Conservation (phyloP, 1,140 invertebrate genomes). For the Drosophila bifasciata region DNA sequence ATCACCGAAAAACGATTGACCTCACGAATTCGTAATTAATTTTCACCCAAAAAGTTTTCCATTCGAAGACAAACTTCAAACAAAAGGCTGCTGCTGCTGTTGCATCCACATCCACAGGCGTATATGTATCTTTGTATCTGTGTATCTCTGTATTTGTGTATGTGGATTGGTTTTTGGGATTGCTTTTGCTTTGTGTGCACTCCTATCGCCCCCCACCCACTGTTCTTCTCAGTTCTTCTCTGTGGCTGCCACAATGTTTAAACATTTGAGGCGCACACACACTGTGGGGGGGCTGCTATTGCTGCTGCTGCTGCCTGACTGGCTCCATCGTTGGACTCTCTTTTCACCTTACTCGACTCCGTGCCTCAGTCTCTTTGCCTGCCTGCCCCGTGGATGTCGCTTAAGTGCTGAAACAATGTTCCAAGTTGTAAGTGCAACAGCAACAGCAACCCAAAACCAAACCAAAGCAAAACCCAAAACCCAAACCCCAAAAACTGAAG, state of each 20-base stretch:
- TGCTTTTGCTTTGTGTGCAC: constrained; percentile 53
- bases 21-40: constrained; percentile 83
- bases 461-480: constrained; percentile 18
- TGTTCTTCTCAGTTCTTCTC: constrained; percentile 10
- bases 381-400: constrained; percentile 65
- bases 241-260: constrained; percentile 69
- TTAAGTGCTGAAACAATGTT: constrained; percentile 83
- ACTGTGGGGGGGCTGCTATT: constrained; percentile 64
- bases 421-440: constrained; percentile 79
- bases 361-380: constrained; percentile 42
- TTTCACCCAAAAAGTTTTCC: constrained; percentile 80
- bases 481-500: constrained; percentile 26
- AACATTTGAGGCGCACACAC: constrained; percentile 68
- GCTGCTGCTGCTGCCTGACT: constrained; percentile 20
- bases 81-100: constrained; percentile 55
- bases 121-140: constrained; percentile 1
- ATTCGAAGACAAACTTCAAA: constrained; percentile 83
- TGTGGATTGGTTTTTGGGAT: constrained; percentile 61
- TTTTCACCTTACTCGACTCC: constrained; percentile 32
- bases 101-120: background rate
- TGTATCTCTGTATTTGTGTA: constrained; percentile 12
- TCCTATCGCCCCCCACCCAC: background rate
- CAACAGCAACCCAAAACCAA: constrained; percentile 43
- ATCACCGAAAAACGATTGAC: constrained; percentile 82
- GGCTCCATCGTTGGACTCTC: constrained; percentile 18